These are phyloP conservation scores for Chelonoidis abingdonii DNA, from an alignment of 2,113 vertebrate genomes.

Conservation along the genomic window DNA sequence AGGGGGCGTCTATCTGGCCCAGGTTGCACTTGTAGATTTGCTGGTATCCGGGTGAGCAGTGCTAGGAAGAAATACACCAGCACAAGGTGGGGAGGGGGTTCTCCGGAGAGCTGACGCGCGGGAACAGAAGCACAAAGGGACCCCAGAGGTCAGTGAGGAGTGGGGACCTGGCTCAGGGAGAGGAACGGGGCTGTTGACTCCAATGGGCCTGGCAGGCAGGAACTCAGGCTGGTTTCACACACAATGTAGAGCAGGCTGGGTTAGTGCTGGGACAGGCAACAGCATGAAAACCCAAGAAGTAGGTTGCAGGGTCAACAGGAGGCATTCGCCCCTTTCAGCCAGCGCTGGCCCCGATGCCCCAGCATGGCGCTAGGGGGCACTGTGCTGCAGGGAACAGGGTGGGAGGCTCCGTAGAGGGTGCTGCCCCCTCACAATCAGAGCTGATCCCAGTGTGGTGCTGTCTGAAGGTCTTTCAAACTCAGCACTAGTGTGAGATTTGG, in stretches of 20 bases:
- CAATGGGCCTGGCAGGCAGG: no score
- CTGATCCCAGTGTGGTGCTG: no score
- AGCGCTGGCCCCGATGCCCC: no score
- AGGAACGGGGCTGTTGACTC: no score
- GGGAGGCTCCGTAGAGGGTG: no score
- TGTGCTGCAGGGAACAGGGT: no score
- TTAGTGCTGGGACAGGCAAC: not conserved
- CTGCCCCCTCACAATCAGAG: no score
- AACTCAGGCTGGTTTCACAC: not conserved
- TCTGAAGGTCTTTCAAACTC: no score
- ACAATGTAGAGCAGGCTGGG: not conserved
- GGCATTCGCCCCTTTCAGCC: no score
- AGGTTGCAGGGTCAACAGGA: not conserved
- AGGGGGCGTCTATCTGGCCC: not conserved
- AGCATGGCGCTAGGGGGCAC: no score
- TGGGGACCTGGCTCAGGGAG: no score
- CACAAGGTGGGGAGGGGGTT: not conserved
- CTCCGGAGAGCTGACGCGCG: not conserved
- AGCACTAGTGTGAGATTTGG: no score
- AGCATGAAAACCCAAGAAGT: not conserved
- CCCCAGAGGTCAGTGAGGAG: not conserved
- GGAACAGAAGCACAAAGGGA: not conserved
- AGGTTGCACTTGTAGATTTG: not conserved
- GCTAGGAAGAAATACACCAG: not conserved
- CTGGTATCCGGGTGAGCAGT: not conserved